Conservation (phyloP, 2,888 invertebrate genomes). For the Odontocolon sp. region DNA sequence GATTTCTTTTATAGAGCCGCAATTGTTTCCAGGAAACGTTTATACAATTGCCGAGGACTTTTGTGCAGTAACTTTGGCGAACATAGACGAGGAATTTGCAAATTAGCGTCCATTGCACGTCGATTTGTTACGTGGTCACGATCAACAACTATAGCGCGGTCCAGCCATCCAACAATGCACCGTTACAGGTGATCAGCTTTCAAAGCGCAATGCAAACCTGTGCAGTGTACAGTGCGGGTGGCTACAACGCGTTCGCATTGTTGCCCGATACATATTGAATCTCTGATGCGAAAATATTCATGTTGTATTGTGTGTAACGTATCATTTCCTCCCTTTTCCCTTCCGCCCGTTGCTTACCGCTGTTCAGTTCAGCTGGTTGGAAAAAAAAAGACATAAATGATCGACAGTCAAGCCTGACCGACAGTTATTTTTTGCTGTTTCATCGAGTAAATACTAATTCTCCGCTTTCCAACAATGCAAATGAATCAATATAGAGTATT, state of each 20-base stretch:
- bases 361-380: conserved; percentile 35
- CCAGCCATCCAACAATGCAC: conserved; percentile 59
- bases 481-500: conserved; percentile 5
- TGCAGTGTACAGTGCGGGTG: conserved; percentile 47
- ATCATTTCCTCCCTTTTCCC: not conserved
- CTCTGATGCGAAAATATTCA: conserved; percentile 57
- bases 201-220: conserved; percentile 59
- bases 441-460: not conserved
- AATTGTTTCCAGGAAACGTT: too few species aligned
- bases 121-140: conserved; percentile 27
- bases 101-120: conserved; percentile 44
- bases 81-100: conserved; percentile 18
- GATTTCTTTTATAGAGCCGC: too few species aligned
- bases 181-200: conserved; percentile 63
- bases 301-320: conserved; percentile 35
- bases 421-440: not conserved
- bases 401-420: not conserved
- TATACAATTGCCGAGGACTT: conserved; percentile 41
- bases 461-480: not conserved
- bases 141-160: conserved; percentile 22
- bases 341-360: not conserved
- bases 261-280: conserved; percentile 42
- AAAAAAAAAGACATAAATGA: conserved; percentile 14
- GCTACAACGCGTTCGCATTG: conserved; percentile 50
- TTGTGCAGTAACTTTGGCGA: conserved; percentile 30